phyloP scores from a whole-genome alignment of 2,113 vertebrate genomes.

The Peucedramus taeniatus region DNA sequence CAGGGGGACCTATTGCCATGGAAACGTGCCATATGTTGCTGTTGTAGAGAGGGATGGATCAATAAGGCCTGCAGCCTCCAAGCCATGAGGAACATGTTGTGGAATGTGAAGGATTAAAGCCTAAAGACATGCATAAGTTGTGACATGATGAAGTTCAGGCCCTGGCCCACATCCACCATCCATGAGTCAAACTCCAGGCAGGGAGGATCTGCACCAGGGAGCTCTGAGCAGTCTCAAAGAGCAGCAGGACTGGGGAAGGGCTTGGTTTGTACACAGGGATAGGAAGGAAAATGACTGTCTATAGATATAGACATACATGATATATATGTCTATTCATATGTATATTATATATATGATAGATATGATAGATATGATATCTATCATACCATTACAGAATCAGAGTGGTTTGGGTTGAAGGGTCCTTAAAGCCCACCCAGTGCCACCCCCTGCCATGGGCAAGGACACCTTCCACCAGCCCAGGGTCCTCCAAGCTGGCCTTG shows the following conservation, averaged over 20 bases:
- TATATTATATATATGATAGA: too few species aligned
- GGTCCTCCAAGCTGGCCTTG: not conserved
- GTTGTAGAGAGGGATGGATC: not conserved
- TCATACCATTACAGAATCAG: not conserved
- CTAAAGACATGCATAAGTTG: not conserved
- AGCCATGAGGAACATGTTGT: not conserved
- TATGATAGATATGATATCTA: too few species aligned
- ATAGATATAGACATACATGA: too few species aligned
- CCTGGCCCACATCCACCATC: not conserved
- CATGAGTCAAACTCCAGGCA: not conserved
- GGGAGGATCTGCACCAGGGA: not conserved
- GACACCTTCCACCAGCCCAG: not conserved
- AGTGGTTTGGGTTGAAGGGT: not conserved
- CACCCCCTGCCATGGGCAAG: not conserved
- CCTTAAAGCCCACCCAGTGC: not conserved
- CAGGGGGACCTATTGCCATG: constrained; percentile 15
- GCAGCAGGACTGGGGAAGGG: not conserved
- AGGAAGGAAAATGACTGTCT: not conserved
- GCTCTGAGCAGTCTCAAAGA: not conserved
- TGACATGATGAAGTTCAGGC: not conserved
- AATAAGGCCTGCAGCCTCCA: constrained; percentile 29
- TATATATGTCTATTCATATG: too few species aligned
- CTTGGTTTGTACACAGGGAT: not conserved
- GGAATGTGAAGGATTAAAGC: constrained; percentile 14
- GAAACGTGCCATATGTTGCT: not conserved